Conservation (phyloP, 2,888 invertebrate species). For the Drosophila longiperda region DNA sequence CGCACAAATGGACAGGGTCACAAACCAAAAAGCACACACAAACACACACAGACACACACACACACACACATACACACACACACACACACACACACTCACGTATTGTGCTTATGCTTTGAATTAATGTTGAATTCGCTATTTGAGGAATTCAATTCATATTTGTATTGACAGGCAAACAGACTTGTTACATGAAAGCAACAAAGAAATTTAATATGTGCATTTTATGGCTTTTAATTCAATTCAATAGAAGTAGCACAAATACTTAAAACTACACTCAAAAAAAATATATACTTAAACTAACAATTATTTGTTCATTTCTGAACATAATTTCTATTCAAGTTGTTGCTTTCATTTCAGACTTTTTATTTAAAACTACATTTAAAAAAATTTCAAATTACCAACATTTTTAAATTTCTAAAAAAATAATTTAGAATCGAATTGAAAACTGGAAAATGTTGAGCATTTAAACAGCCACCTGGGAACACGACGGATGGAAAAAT, state of each 20-base stretch:
- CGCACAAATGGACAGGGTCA: slow-evolving; percentile 45
- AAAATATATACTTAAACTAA: not conserved
- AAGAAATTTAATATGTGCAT: slow-evolving; percentile 19
- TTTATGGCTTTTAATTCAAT: slow-evolving; percentile 1
- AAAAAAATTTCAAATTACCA: too few relatives aligned
- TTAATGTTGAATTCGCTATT: slow-evolving; percentile 12
- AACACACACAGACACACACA: slow-evolving; percentile 19
- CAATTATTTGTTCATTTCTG: not conserved
- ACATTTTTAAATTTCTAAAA: too few relatives aligned
- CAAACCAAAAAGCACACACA: slow-evolving; percentile 23
- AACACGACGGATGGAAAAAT: not conserved
- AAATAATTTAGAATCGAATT: too few relatives aligned
- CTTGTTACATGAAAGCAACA: slow-evolving; percentile 8
- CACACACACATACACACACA: not conserved
- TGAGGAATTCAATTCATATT: slow-evolving; percentile 28
- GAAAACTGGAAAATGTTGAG: not conserved
- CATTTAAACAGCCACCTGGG: not conserved
- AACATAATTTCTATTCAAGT: not conserved
- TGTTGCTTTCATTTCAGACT: not conserved
- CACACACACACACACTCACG: not conserved
- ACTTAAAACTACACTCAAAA: not conserved
- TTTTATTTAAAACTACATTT: too few relatives aligned
- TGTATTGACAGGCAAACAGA: slow-evolving; percentile 7
- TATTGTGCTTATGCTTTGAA: slow-evolving; percentile 9
- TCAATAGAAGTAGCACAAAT: not conserved